Evolutionary conservation across 2,888 invertebrate species (phyloP).

Genomic region (Selenia dentaria): DNA sequence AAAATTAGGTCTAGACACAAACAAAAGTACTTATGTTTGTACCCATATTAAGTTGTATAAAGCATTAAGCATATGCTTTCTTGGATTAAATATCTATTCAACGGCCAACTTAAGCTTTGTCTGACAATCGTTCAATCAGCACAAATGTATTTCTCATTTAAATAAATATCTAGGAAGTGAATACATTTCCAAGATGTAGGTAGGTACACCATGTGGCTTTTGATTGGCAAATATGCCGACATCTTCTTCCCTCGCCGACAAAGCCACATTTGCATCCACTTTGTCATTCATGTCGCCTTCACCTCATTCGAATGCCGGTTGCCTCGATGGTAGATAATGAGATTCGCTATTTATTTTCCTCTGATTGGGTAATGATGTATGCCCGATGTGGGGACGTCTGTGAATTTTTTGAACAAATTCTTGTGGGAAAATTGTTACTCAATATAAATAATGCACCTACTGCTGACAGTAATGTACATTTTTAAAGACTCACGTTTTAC

Average conservation of each 20-base stretch:
- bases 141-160: too few relatives aligned
- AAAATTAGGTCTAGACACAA: too few relatives aligned
- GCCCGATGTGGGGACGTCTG: constrained; percentile 33
- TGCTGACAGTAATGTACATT: too few relatives aligned
- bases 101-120: too few relatives aligned
- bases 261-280: constrained; percentile 79
- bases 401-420: not conserved
- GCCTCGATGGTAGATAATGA: constrained; percentile 70
- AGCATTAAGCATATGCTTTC: too few relatives aligned
- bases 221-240: constrained; percentile 57
- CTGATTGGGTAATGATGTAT: constrained; percentile 58
- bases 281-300: constrained; percentile 77
- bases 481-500: too few relatives aligned
- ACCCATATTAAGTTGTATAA: too few relatives aligned
- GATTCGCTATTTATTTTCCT: constrained; percentile 66
- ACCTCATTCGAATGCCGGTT: constrained; percentile 74
- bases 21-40: too few relatives aligned
- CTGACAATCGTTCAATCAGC: too few relatives aligned
- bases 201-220: constrained; percentile 31
- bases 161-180: constrained; percentile 10
- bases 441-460: too few relatives aligned
- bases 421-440: too few relatives aligned
- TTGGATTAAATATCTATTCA: too few relatives aligned
- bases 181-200: constrained; percentile 11
- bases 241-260: constrained; percentile 52